Percentiles rank a stretch among this genome's conserved stretches.
phyloP scores from a whole-genome alignment of 2,113 vertebrate species.

The Hystrix brachyura region DNA sequence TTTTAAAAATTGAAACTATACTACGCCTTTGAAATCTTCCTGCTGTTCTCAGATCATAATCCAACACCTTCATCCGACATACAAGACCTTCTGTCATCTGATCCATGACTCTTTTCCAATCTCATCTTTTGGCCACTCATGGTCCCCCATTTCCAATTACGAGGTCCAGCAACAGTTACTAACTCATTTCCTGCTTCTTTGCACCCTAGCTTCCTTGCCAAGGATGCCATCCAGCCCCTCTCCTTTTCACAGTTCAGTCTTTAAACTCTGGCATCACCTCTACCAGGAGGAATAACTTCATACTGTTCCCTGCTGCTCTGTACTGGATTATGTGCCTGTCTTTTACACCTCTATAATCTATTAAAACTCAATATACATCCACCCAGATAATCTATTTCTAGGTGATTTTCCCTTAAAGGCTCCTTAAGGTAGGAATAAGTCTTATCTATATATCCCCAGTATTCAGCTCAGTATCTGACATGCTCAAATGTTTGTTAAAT shows the following conservation, averaged over 20 bases:
- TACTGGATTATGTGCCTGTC: neutral
- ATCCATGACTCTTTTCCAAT: neutral
- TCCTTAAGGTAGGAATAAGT: neutral
- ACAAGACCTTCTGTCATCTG: neutral
- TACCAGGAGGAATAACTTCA: neutral
- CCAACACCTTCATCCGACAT: neutral
- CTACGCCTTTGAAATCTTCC: constrained; percentile 16
- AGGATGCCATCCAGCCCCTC: neutral
- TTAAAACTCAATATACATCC: neutral
- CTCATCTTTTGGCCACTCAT: neutral
- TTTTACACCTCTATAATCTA: neutral
- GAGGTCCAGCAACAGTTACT: neutral
- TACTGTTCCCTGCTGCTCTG: neutral
- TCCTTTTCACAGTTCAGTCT: neutral
- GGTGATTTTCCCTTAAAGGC: neutral
- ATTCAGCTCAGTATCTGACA: neutral
- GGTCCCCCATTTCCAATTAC: neutral
- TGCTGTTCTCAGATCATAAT: neutral
- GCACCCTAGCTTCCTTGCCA: neutral
- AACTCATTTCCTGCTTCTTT: neutral
- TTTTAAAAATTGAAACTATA: neutral
- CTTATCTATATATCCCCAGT: neutral
- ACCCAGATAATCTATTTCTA: constrained; percentile 3
- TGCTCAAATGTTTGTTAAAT: neutral
- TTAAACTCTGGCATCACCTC: constrained; percentile 25